These are phyloP conservation scores for Cacoxenus indagator DNA, from an alignment of 2,888 invertebrate species.

Conservation along the genomic window DNA sequence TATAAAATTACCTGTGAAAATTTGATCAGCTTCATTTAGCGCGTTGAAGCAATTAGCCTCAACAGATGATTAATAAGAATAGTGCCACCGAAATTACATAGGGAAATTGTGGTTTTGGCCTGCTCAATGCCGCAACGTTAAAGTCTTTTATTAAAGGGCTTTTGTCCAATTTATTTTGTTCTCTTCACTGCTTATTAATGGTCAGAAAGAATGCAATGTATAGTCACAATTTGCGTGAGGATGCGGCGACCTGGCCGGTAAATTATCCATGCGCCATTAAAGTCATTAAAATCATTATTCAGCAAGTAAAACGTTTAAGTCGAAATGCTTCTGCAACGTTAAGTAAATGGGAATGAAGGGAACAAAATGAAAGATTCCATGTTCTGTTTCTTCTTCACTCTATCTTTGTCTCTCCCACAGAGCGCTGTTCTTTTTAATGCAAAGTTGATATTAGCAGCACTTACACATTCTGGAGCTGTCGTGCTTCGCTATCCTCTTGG, in stretches of 20 bases:
- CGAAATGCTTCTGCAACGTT: constrained; percentile 50
- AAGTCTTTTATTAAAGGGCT: constrained; percentile 50
- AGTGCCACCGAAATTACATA: not conserved
- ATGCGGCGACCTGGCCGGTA: constrained; percentile 46
- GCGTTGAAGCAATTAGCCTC: not conserved
- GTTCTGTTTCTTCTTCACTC: constrained; percentile 11
- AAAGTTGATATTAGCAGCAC: constrained; percentile 46
- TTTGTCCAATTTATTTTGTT: not conserved
- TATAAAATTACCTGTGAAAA: not conserved
- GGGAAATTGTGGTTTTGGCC: too few species aligned
- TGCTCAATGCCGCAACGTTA: too few species aligned
- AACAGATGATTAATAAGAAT: not conserved
- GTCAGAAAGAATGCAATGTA: not conserved
- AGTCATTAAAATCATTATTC: constrained; percentile 62
- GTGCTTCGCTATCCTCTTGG: not conserved
- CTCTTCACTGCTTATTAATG: not conserved
- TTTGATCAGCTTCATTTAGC: not conserved
- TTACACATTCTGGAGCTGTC: too few species aligned
- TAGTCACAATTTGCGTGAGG: constrained; percentile 21
- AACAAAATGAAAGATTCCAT: constrained; percentile 4
- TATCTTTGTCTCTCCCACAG: too few species aligned
- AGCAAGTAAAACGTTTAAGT: constrained; percentile 61
- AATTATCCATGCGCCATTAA: constrained; percentile 60
- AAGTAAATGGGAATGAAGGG: not conserved
- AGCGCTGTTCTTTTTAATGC: constrained; percentile 14